These are phyloP conservation scores for Polyommatus iphigenia DNA, from an alignment of 2,888 invertebrate species.

Conservation along the genomic window DNA sequence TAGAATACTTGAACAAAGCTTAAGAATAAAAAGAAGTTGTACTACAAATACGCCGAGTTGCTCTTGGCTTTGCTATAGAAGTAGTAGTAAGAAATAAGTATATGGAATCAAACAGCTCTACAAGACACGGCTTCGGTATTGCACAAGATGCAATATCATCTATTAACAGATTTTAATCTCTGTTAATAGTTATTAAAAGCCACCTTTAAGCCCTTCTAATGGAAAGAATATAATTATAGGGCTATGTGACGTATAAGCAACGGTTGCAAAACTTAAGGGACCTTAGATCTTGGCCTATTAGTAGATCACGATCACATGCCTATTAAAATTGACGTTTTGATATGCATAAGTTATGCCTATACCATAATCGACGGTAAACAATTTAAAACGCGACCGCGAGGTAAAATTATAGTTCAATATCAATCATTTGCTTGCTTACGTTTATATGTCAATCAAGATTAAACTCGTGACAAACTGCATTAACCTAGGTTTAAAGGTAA, in stretches of 20 bases:
- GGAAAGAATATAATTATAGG: conserved; percentile 16
- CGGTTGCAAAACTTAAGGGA: conserved; percentile 15
- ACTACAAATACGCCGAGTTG: too few species aligned
- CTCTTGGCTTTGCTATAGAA: too few species aligned
- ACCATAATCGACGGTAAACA: not conserved
- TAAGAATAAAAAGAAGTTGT: too few species aligned
- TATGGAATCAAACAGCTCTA: too few species aligned
- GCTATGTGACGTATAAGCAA: not conserved
- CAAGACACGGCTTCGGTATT: not conserved
- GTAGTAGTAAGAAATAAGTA: too few species aligned
- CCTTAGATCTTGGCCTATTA: conserved; percentile 16
- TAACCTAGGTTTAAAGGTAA: not conserved
- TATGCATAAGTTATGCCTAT: conserved; percentile 5
- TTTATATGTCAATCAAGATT: not conserved
- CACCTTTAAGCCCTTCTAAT: conserved; percentile 19
- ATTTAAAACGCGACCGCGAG: not conserved
- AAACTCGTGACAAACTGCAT: not conserved
- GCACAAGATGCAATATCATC: not conserved
- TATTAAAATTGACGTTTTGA: conserved; percentile 18
- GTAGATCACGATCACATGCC: not conserved
- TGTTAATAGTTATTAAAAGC: not conserved
- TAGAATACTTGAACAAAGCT: too few species aligned
- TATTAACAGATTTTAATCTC: not conserved
- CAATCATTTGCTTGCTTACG: not conserved
- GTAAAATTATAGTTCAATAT: conserved; percentile 13